Conservation (phyloP, 2,797 vertebrate genomes). For the Siniperca scherzeri region DNA sequence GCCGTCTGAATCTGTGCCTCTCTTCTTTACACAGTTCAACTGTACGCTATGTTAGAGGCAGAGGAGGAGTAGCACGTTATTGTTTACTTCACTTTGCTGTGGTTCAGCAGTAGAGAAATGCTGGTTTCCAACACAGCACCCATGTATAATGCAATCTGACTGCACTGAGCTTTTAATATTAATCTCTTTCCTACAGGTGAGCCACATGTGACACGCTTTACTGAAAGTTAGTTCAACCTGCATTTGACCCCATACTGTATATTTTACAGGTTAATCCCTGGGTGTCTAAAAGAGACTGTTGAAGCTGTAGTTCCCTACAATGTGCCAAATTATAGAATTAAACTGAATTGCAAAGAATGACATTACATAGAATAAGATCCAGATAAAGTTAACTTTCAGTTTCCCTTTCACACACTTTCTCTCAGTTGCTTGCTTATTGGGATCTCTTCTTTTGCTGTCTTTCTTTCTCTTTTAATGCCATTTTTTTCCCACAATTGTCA, state of each 20-base stretch:
- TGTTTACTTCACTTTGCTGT: conserved; percentile 46
- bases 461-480: background rate
- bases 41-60: conserved; percentile 10
- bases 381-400: background rate
- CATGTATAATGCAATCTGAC: conserved; percentile 5
- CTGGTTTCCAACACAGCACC: conserved; percentile 24
- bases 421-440: background rate
- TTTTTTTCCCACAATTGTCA: background rate
- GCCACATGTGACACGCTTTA: conserved; percentile 19
- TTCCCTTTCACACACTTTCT: background rate
- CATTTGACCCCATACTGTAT: conserved; percentile 27
- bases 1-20: conserved; percentile 38
- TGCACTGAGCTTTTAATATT: conserved; percentile 41
- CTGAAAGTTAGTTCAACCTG: conserved; percentile 32
- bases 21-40: conserved; percentile 33
- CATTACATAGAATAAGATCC: background rate
- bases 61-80: conserved; percentile 16
- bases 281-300: background rate
- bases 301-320: background rate
- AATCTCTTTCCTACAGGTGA: conserved; percentile 43
- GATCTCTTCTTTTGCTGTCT: background rate
- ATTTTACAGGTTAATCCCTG: conserved; percentile 28
- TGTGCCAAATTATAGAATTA: background rate
- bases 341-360: background rate
- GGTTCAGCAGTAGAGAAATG: conserved; percentile 24